Evolutionary conservation across 2,113 vertebrate genomes (phyloP).

Genomic region (Holacanthus passer): DNA sequence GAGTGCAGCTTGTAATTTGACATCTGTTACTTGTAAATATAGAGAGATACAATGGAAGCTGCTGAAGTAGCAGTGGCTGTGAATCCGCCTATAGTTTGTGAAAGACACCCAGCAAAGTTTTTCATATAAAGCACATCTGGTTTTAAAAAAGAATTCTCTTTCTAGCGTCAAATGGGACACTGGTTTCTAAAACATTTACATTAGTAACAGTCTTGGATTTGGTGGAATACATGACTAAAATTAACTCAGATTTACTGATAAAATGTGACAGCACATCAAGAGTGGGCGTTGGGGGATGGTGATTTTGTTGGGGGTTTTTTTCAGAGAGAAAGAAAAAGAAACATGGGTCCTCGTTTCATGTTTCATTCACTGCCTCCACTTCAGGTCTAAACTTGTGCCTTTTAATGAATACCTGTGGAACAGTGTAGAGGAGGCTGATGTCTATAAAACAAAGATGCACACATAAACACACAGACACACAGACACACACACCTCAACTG

Average conservation of each 20-base stretch:
- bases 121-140: neutral
- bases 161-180: neutral
- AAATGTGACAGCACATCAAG: conserved; percentile 11
- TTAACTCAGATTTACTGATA: neutral
- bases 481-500: conserved; percentile 7
- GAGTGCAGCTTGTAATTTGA: neutral
- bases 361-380: conserved; percentile 63
- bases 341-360: conserved; percentile 62
- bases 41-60: neutral
- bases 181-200: neutral
- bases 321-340: conserved; percentile 40
- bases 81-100: neutral
- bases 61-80: neutral
- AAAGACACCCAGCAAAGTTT: neutral
- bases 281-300: conserved; percentile 23
- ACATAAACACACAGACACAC: conserved; percentile 11
- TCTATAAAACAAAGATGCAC: conserved; percentile 49
- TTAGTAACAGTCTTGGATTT: neutral
- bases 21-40: neutral
- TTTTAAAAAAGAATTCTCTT: neutral
- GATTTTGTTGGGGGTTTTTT: conserved; percentile 70
- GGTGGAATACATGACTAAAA: too few relatives aligned
- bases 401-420: conserved; percentile 74
- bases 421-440: conserved; percentile 16
- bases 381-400: conserved; percentile 77